A percentile compares a stretch with the other conserved stretches of the same genome.
Conservation (phyloP, 92 coral and sea anemone genomes). For the Hydrozoanthus gracilis region DNA sequence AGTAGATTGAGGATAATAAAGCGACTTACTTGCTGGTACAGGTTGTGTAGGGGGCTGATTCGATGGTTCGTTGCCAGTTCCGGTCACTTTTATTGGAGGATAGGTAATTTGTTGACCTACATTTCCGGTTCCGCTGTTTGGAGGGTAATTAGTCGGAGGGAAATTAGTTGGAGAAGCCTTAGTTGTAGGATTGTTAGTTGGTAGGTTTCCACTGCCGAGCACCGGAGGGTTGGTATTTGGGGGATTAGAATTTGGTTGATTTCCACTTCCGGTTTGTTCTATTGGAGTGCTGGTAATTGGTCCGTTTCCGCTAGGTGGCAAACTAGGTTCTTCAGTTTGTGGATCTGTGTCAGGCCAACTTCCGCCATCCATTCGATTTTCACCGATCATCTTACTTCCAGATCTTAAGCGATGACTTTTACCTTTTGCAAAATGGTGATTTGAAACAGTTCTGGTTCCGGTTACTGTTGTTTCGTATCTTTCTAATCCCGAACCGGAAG, state of each 20-base stretch:
- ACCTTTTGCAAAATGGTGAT: neutral
- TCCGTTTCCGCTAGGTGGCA: constrained; percentile 19
- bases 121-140: constrained; percentile 27
- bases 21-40: neutral
- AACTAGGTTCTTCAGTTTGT: neutral
- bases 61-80: constrained; percentile 19
- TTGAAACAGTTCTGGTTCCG: constrained; percentile 1
- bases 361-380: constrained; percentile 6
- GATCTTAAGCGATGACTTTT: neutral
- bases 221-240: neutral
- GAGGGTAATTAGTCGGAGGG: neutral
- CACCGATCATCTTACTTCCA: neutral
- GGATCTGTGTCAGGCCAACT: constrained; percentile 23
- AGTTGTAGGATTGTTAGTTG: neutral
- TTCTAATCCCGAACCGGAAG: constrained; percentile 19
- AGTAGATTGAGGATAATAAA: no score
- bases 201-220: neutral
- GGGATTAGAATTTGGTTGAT: neutral
- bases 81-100: constrained; percentile 33
- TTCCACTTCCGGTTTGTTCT: constrained; percentile 34
- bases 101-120: constrained; percentile 12
- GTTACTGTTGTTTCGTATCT: neutral
- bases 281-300: neutral
- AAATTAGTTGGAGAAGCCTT: neutral
- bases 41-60: constrained; percentile 3